Base-by-base conservation (phyloP, 2,113 vertebrate species). In the Speoplatyrhinus poulsoni region DNA sequence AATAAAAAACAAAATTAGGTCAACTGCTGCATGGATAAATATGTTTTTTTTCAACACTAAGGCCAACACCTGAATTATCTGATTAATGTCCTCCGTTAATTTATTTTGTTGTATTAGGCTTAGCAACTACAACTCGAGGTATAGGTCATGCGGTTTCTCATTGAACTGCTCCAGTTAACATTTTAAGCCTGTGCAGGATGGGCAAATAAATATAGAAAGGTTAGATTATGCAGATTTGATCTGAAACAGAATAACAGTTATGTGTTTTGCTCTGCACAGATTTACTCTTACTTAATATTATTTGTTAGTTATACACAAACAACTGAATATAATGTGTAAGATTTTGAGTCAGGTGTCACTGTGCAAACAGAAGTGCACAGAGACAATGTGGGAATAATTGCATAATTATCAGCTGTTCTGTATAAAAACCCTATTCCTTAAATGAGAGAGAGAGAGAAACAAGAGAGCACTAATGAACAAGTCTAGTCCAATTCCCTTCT, bases 401-500 rank as follows among this genome's bases (percentile, higher is more conserved):
- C 69, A 62, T 81, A 76, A 84, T 73, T 50, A 72, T 15, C 70
- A 54, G 60, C 56, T 10, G 19, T 67, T 61, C 59, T 6, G 62
- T 46, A 71, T 19, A 69, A 59, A 59, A 41, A 5, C 36, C 36
- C 36, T 41, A 41, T 41, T 41, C 36, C 36, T 41, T 41, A 16
- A 66, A 5, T 54, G 53, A 65, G 50, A 47, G 59, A 62, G 52
- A 75, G 6, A 11, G 41, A n/a, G 13, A 32, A 13, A 50, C 32
- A 26, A 62, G 26, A 50, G 69, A 64, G 6, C 15, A 50, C 65
- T 56, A 53, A 16, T 41, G 10, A 13, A 13, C 62, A 26, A 77
- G 78, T 85, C 82, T 26, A 79, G 67, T 26, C 53, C 46, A 17
- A 62, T 68, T 59, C 55, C 56, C 50, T 58, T 46, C n/a, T 55